Base-by-base conservation (phyloP, 2,797 vertebrate genomes). In the Iguana delicatissima region DNA sequence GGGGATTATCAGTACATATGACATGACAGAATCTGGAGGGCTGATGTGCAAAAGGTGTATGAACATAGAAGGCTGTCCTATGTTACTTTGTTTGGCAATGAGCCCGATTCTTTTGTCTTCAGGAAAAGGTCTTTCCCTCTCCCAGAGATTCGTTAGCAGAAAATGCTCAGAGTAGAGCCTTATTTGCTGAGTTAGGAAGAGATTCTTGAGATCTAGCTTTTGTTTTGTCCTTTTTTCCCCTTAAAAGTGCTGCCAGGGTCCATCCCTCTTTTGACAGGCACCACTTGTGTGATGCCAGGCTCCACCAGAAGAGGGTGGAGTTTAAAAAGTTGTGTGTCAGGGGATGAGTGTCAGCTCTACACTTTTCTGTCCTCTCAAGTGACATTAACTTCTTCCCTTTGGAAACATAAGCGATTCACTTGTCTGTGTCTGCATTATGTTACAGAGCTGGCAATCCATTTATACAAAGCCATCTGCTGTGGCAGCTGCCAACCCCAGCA, bases 401-500 rank as follows among this genome's bases (percentile, higher is more conserved):
- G 59, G 90, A 90, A 86, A 90, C 14, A 1, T 52, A 91, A 89
- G 85, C 93, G 5, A 24, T 89, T 90, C 90, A 90, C 89, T 90
- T 69, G 8, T 84, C 92, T 92, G 89, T 89, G 86, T 92, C 92
- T 91, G 3, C 80, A 84, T 85, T 79, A 88, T 38, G 46, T 84
- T 89, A 86, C 92, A 14, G 81, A 94, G 88, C 83, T 89, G 3
- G 90, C 42, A 35, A 86, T 52, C 93, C 94, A 22, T 94, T 92
- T 92, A 90, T 92, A 94, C 84, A 89, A 91, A 9, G 1, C 95
- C 96, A 96, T 96, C 96, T 96, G 96, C 92, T 92, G 35, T 87
- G 91, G 93, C 96, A 96, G 92, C 95, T 96, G 96, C 93, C 7
- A 93, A 88, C 74, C 89, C 92, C 93, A 95, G 93, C 95, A 95